Percentiles rank a stretch among this genome's conserved stretches.
phyloP scores from a whole-genome alignment of 2,888 invertebrate genomes.

The Pterostichus niger region DNA sequence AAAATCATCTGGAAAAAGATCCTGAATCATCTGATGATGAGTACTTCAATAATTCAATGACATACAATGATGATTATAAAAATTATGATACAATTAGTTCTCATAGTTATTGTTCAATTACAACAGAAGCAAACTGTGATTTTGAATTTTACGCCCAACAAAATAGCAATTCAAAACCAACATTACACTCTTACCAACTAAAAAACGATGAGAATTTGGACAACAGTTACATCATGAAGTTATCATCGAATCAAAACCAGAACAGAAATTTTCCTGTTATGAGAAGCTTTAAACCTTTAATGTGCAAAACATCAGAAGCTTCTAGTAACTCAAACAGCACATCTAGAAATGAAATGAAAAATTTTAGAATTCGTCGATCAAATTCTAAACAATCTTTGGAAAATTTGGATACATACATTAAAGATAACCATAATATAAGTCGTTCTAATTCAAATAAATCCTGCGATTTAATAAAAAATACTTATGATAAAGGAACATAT shows the following conservation, averaged over 20 bases:
- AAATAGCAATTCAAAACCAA: slow-evolving; percentile 40
- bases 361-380: slow-evolving; percentile 73
- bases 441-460: slow-evolving; percentile 74
- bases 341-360: slow-evolving; percentile 49
- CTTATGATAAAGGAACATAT: slow-evolving; percentile 55
- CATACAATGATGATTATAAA: slow-evolving; percentile 74
- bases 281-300: slow-evolving; percentile 63
- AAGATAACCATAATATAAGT: slow-evolving; percentile 70
- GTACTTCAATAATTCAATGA: slow-evolving; percentile 74
- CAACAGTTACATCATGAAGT: slow-evolving; percentile 54
- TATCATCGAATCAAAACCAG: slow-evolving; percentile 23
- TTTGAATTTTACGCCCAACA: slow-evolving; percentile 79
- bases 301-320: slow-evolving; percentile 34
- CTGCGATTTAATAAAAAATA: slow-evolving; percentile 62
- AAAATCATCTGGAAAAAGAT: slow-evolving; percentile 69
- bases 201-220: slow-evolving; percentile 33
- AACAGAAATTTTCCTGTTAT: slow-evolving; percentile 52
- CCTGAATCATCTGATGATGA: slow-evolving; percentile 72
- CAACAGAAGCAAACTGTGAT: slow-evolving; percentile 83
- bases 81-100: slow-evolving; percentile 74
- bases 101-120: slow-evolving; percentile 80
- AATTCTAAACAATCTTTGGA: slow-evolving; percentile 75
- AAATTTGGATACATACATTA: slow-evolving; percentile 74
- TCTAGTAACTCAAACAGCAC: neutral
- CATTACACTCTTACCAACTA: slow-evolving; percentile 22